phyloP scores from a whole-genome alignment of 1,140 invertebrate species.

The Pseudomyrmex cubaensis region DNA sequence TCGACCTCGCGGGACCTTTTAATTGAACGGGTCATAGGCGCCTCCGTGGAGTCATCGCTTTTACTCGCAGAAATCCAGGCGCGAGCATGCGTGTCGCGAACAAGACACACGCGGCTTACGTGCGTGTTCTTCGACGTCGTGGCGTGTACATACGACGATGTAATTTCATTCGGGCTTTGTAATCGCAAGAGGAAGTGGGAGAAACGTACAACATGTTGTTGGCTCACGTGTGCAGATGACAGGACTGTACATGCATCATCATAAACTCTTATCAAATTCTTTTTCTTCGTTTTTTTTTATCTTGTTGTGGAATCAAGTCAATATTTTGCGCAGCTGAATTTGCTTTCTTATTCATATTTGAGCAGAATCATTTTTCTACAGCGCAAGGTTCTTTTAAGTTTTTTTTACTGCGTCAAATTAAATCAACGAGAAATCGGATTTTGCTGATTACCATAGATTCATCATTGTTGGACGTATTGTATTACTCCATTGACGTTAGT shows the following conservation, averaged over 20 bases:
- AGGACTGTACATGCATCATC: constrained; percentile 38
- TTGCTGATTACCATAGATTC: constrained; percentile 25
- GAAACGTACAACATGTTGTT: constrained; percentile 31
- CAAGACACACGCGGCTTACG: constrained; percentile 28
- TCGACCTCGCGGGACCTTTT: constrained; percentile 56
- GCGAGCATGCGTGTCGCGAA: constrained; percentile 40
- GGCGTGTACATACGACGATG: constrained; percentile 56
- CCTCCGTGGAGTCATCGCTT: constrained; percentile 55
- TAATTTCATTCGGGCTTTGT: constrained; percentile 70
- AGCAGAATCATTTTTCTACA: no score
- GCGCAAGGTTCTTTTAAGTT: not conserved
- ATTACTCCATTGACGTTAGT: not conserved
- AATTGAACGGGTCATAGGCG: constrained; percentile 60
- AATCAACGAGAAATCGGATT: constrained; percentile 20
- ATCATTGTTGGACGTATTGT: not conserved
- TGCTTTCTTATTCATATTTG: not conserved
- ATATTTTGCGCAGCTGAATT: not conserved
- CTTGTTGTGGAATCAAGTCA: not conserved
- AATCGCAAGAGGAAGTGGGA: constrained; percentile 52
- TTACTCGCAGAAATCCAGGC: constrained; percentile 53
- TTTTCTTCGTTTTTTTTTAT: not conserved
- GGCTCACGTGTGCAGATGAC: constrained; percentile 39
- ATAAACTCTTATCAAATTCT: not conserved
- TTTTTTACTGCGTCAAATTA: no score
- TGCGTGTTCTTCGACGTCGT: constrained; percentile 14